A percentile compares a stretch with the other conserved stretches of the same genome.
Conservation (phyloP, 2,888 invertebrate species). For the Parelbella ahira region DNA sequence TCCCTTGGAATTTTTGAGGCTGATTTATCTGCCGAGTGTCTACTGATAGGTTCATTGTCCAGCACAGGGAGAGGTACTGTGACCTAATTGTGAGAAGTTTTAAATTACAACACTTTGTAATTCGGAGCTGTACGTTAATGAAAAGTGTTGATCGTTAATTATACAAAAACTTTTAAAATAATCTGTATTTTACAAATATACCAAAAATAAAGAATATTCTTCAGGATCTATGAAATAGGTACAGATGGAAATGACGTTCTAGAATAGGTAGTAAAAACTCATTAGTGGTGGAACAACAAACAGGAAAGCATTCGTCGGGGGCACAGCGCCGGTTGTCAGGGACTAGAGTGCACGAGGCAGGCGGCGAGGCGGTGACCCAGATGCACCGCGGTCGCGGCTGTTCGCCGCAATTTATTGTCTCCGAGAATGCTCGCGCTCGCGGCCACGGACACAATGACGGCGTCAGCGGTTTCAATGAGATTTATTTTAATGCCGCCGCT, state of each 20-base stretch:
- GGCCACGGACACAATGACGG: constrained; percentile 34
- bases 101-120: neutral
- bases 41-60: neutral
- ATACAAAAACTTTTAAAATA: no score
- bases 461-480: constrained; percentile 25
- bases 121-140: no score
- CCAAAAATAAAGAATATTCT: no score
- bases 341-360: constrained; percentile 36
- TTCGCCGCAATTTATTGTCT: constrained; percentile 65
- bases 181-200: no score
- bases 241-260: no score
- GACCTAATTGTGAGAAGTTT: constrained; percentile 1
- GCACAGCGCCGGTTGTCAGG: constrained; percentile 25
- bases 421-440: constrained; percentile 46
- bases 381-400: constrained; percentile 38
- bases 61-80: constrained; percentile 1
- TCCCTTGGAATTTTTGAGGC: no score
- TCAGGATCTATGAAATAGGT: no score
- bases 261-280: constrained; percentile 8
- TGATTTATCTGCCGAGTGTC: no score
- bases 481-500: constrained; percentile 12
- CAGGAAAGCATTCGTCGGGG: constrained; percentile 12
- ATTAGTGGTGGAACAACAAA: constrained; percentile 11
- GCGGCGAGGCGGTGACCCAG: constrained; percentile 45
- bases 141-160: no score